Conservation (phyloP, 2,888 invertebrate genomes). For the Gibbula magus region DNA sequence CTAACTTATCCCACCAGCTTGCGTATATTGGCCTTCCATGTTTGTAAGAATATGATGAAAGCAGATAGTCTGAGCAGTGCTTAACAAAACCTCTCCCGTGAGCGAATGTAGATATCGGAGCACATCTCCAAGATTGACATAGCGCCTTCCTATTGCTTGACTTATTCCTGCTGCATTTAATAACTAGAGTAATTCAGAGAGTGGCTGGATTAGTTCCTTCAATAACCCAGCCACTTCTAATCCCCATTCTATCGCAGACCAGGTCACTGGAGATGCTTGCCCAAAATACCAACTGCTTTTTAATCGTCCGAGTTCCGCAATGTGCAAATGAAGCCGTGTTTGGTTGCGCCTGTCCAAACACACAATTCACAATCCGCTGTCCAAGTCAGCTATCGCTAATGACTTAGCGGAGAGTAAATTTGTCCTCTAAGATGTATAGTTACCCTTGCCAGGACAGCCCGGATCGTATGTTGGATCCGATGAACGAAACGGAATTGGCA, state of each 20-base stretch:
- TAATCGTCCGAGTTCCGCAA: neutral
- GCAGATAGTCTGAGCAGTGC: no score
- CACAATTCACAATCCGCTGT: neutral
- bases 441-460: neutral
- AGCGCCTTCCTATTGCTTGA: no score
- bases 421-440: neutral
- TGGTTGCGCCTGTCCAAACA: neutral
- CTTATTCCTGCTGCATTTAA: neutral
- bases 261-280: neutral
- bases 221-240: neutral
- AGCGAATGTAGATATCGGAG: no score
- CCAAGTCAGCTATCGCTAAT: neutral
- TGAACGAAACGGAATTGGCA: neutral
- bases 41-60: no score
- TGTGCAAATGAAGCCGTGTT: constrained; percentile 3
- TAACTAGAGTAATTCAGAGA: neutral
- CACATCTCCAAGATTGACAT: no score
- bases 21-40: no score
- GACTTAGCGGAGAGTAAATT: neutral
- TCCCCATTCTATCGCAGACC: neutral
- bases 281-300: constrained; percentile 12
- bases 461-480: neutral
- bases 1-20: no score
- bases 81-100: no score
- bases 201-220: neutral